A percentile compares a stretch with the other conserved stretches of the same genome.
Evolutionary conservation across 2,113 vertebrate genomes (phyloP).

Genomic region (Stegostoma tigrinum): DNA sequence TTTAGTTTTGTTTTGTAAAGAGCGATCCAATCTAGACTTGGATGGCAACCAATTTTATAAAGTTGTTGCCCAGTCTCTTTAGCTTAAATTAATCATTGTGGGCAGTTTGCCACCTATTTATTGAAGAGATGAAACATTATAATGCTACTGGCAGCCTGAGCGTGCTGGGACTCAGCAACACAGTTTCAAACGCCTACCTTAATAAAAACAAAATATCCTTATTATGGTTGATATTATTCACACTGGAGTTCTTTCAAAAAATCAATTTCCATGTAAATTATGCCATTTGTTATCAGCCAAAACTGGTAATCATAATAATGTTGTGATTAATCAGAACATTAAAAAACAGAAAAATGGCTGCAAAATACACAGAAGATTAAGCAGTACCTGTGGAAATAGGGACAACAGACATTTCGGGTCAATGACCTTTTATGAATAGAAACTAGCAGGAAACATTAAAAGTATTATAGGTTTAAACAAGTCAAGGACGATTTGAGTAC

Average conservation of each 20-base stretch:
- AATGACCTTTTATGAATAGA: background rate
- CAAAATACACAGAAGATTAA: background rate
- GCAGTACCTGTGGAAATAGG: background rate
- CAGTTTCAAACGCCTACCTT: background rate
- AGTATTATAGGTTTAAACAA: background rate
- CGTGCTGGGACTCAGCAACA: background rate
- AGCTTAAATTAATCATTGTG: background rate
- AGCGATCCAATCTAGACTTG: background rate
- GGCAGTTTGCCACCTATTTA: constrained; percentile 1
- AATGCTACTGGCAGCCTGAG: background rate
- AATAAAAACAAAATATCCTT: background rate
- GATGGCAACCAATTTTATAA: background rate
- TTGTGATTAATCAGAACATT: no score
- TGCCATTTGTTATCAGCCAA: background rate
- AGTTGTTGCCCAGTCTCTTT: background rate
- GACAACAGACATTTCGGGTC: background rate
- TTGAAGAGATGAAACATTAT: background rate
- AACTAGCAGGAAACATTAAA: background rate
- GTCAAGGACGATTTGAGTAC: background rate
- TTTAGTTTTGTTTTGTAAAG: background rate
- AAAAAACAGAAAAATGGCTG: no score
- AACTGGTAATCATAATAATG: background rate
- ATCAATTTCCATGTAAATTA: background rate
- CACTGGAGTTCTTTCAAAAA: background rate
- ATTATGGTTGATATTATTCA: background rate